These are phyloP conservation scores for Pyralis farinalis DNA, from an alignment of 2,888 invertebrate species.

Conservation along the genomic window DNA sequence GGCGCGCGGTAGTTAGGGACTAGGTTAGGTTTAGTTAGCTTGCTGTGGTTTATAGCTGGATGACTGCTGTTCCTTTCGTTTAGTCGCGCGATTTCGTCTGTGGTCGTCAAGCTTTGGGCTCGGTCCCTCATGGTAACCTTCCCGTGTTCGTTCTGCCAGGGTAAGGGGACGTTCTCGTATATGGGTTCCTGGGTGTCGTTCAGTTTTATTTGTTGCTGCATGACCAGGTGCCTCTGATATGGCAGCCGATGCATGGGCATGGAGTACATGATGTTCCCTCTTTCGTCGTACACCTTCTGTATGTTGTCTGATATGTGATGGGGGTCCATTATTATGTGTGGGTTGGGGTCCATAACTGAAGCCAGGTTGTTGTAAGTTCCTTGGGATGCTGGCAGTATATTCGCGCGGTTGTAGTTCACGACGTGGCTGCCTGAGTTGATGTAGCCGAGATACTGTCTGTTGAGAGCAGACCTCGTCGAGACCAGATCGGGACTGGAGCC, in stretches of 20 bases:
- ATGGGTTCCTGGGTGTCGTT: constrained; percentile 85
- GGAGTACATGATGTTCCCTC: constrained; percentile 83
- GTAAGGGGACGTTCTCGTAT: constrained; percentile 89
- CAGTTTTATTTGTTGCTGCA: constrained; percentile 66
- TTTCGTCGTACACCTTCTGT: constrained; percentile 82
- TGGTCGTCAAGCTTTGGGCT: constrained; percentile 87
- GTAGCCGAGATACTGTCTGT: constrained; percentile 67
- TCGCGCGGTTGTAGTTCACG: constrained; percentile 48
- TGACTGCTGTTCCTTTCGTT: constrained; percentile 65
- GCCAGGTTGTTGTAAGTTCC: constrained; percentile 88
- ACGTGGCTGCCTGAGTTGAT: constrained; percentile 49
- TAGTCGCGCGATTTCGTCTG: constrained; percentile 81
- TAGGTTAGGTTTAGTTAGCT: constrained; percentile 29
- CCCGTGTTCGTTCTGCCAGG: constrained; percentile 77
- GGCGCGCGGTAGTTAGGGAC: constrained; percentile 33
- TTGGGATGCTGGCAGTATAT: constrained; percentile 77
- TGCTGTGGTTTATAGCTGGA: constrained; percentile 46
- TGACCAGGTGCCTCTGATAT: constrained; percentile 68
- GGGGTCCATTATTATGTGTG: constrained; percentile 79
- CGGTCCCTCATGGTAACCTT: constrained; percentile 58
- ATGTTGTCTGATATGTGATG: constrained; percentile 81
- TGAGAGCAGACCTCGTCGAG: constrained; percentile 84
- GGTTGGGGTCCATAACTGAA: constrained; percentile 77
- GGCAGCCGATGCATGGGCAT: constrained; percentile 77
- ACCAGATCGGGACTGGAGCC: constrained; percentile 90